phyloP scores from a whole-genome alignment of 2,797 vertebrate genomes.

The Sebastes elongatus region DNA sequence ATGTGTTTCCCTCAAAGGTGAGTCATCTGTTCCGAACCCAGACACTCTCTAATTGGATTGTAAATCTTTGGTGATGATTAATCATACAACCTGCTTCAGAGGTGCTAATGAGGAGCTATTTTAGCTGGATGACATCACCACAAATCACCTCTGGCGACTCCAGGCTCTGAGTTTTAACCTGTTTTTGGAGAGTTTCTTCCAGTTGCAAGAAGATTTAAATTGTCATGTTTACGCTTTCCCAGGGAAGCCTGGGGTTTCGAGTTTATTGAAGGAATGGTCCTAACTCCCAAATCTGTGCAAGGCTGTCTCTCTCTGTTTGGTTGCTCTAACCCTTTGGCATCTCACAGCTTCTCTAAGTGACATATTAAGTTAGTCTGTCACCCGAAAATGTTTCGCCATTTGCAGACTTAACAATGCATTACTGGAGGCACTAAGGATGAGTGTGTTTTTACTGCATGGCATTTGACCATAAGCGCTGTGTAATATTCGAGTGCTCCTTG shows the following conservation, averaged over 20 bases:
- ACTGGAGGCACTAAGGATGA: conserved; percentile 29
- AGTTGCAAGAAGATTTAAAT: conserved; percentile 34
- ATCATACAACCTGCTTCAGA: conserved; percentile 74
- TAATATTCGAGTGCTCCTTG: conserved; percentile 18
- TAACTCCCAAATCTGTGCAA: background rate
- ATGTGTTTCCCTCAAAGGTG: conserved; percentile 75
- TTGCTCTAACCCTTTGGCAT: conserved; percentile 5
- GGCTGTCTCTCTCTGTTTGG: background rate
- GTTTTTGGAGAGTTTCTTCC: conserved; percentile 44
- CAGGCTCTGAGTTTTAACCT: conserved; percentile 33
- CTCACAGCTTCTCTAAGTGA: conserved; percentile 24
- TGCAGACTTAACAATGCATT: conserved; percentile 36
- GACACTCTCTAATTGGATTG: conserved; percentile 79
- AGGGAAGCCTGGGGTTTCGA: conserved; percentile 2
- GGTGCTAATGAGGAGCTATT: conserved; percentile 81
- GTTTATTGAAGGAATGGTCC: conserved; percentile 5
- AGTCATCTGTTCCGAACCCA: conserved; percentile 71
- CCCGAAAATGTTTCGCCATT: conserved; percentile 50
- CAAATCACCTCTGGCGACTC: conserved; percentile 67
- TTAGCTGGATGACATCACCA: conserved; percentile 75
- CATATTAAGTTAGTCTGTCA: conserved; percentile 46
- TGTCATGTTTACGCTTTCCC: conserved; percentile 19
- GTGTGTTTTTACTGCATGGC: conserved; percentile 37
- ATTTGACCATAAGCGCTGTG: conserved; percentile 38
- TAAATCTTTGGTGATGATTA: conserved; percentile 78